Conservation (phyloP, 2,113 vertebrate species). For the Meriones unguiculatus region DNA sequence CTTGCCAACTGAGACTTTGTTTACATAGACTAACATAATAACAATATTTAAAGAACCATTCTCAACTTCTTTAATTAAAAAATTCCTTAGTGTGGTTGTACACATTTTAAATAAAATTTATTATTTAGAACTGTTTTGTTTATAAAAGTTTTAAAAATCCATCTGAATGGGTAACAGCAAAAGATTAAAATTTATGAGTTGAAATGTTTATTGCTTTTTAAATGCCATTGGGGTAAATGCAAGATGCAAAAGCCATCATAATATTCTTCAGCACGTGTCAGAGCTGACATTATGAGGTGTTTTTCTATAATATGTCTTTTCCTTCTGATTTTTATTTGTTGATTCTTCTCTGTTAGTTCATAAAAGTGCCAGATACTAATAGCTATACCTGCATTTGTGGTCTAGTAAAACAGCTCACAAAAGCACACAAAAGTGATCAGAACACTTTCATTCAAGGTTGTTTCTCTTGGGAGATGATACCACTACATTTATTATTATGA, state of each 20-base stretch:
- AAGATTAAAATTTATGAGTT: not conserved
- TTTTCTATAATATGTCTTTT: not conserved
- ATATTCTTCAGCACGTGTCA: not conserved
- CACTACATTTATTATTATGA: not conserved
- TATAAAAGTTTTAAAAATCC: constrained; percentile 20
- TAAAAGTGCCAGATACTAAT: not conserved
- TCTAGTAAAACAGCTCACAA: not conserved
- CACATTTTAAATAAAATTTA: not conserved
- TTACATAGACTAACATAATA: not conserved
- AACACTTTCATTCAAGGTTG: not conserved
- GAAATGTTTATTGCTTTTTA: constrained; percentile 5
- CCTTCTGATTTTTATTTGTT: constrained; percentile 2
- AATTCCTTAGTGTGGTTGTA: not conserved
- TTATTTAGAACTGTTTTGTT: not conserved
- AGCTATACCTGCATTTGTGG: not conserved
- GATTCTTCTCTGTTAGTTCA: not conserved
- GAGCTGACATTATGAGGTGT: not conserved
- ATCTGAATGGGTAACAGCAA: not conserved
- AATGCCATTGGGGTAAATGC: constrained; percentile 11
- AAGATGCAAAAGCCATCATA: not conserved
- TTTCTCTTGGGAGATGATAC: not conserved
- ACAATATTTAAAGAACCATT: constrained; percentile 10
- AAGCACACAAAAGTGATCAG: not conserved
- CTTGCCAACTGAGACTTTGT: not conserved
- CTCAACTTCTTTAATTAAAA: not conserved